Percentiles rank a stretch among this genome's conserved stretches.
These are phyloP conservation scores for Ophonus ardosiacus DNA, from an alignment of 2,888 invertebrate genomes.

Conservation along the genomic window DNA sequence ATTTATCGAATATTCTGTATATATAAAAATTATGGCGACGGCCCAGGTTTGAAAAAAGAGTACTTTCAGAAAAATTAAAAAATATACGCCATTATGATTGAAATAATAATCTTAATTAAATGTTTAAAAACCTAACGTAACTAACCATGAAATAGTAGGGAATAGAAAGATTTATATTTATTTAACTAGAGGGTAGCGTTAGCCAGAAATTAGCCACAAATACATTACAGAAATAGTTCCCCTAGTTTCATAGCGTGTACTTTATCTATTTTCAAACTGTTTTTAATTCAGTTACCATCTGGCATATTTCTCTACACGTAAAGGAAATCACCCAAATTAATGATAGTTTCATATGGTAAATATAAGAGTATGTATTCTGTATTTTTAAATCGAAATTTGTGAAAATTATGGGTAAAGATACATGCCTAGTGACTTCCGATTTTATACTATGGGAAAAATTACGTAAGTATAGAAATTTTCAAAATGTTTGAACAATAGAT, in stretches of 20 bases:
- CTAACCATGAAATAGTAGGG: not conserved
- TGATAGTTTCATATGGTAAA: slow-evolving; percentile 23
- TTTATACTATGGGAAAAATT: too few relatives aligned
- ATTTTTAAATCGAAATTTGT: slow-evolving; percentile 8
- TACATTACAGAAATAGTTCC: not conserved
- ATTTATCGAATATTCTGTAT: too few relatives aligned
- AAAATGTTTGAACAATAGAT: too few relatives aligned
- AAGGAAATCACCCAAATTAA: slow-evolving; percentile 30
- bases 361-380: not conserved
- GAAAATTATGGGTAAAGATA: too few relatives aligned
- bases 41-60: too few relatives aligned
- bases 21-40: too few relatives aligned
- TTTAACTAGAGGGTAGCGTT: not conserved
- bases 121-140: not conserved
- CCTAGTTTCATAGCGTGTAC: not conserved
- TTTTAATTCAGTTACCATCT: slow-evolving; percentile 26
- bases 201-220: not conserved
- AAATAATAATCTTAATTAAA: too few relatives aligned
- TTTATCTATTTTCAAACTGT: slow-evolving; percentile 15
- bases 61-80: too few relatives aligned
- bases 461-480: too few relatives aligned
- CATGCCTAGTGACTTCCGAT: too few relatives aligned
- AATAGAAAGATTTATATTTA: not conserved
- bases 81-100: too few relatives aligned
- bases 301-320: not conserved